Base-by-base conservation (phyloP, 2,888 invertebrate genomes). In the Clostera curtula region DNA sequence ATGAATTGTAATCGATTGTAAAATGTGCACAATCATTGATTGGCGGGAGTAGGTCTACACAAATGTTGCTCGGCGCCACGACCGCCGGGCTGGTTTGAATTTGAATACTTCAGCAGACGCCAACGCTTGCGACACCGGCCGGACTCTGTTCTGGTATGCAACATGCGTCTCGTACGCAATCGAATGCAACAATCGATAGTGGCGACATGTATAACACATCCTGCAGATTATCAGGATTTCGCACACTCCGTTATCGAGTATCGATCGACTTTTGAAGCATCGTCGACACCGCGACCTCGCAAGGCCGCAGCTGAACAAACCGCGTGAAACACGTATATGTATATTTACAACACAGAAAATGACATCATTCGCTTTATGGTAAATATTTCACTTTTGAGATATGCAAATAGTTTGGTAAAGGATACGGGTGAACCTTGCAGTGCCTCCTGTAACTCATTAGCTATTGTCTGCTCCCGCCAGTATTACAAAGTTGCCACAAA, bases 261-360 rank as follows among this genome's bases (percentile, higher is more conserved):
- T 54, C 55, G 56, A 55, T 56, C 53, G 55, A 53, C 49, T 58
- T 57, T 52, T 56, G 45, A 50, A 47, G 45, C 46, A 49, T 52
- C 53, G 49, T 36, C 49, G 51, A 55, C 55, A 41, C 40, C 36
- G 40, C 64, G 73, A 74, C 77, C 76, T 70, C 67, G 54, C 67
- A 73, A 77, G 75, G 75, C 71, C 71, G 58, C 80, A 80, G 73
- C 74, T 82, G 80, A 39, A 36, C 58, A 75, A 80, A 80, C 58
- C 65, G 26, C 27, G 26, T 34, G 40, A 11, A 36, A 39, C 34
- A 40, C 36, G 33, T 43, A 29, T 49, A 54, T 44, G 47, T 57
- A 46, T 57, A 64, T 64, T 67, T 67, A 58, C 56, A 62, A 59
- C 56, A 61, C 48, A 59, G 54, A 63, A 65, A 66, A 70, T 77